Percentiles rank a stretch among this genome's conserved stretches.
Conservation (phyloP, 2,113 vertebrate genomes). For the Ailurus styani region DNA sequence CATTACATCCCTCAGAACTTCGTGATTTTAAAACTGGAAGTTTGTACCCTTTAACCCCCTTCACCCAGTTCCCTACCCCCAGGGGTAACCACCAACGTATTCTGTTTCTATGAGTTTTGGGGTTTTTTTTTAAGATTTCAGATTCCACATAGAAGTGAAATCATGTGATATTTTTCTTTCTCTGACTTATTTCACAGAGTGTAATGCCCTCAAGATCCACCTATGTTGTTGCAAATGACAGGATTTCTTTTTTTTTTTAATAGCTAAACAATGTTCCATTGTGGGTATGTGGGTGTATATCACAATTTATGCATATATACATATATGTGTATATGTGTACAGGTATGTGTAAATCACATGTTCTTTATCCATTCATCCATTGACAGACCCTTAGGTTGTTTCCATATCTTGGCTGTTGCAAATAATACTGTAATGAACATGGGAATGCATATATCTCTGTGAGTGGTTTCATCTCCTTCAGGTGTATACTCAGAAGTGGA, state of each 20-base stretch:
- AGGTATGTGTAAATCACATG: not conserved
- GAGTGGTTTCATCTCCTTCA: not conserved
- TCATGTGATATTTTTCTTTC: not conserved
- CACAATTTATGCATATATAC: not conserved
- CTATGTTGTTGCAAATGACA: not conserved
- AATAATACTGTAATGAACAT: not conserved
- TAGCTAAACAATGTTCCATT: not conserved
- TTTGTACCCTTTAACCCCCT: not conserved
- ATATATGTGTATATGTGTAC: not conserved
- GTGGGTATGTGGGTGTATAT: not conserved
- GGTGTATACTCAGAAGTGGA: not conserved
- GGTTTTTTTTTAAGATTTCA: not conserved
- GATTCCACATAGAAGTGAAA: not conserved
- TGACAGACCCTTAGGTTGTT: not conserved
- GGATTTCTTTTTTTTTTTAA: not conserved
- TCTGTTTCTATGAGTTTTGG: not conserved
- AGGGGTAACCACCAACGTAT: not conserved
- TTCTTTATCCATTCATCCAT: not conserved
- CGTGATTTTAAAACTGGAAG: not conserved
- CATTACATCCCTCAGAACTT: not conserved
- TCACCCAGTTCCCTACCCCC: not conserved
- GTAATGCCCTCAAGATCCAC: not conserved
- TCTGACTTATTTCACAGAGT: not conserved
- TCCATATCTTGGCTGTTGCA: not conserved
- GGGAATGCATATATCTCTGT: not conserved